Conservation (phyloP, 2,888 invertebrate genomes). For the Spisula solida region DNA sequence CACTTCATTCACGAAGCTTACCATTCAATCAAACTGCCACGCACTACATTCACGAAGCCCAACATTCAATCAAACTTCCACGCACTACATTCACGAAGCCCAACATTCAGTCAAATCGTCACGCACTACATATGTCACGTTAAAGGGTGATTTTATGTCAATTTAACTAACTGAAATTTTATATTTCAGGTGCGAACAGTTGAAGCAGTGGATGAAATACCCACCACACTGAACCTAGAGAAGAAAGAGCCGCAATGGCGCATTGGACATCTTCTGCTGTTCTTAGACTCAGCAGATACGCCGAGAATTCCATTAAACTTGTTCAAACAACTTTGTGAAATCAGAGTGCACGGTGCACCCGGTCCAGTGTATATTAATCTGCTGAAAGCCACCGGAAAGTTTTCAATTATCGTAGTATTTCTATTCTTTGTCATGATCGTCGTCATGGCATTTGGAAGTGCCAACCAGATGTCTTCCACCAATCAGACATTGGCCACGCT, state of each 20-base stretch:
- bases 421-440: constrained; percentile 85
- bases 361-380: constrained; percentile 86
- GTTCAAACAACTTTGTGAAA: constrained; percentile 84
- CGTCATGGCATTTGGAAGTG: constrained; percentile 85
- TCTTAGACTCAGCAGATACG: constrained; percentile 85
- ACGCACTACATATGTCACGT: no score
- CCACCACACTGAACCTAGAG: constrained; percentile 77
- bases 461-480: constrained; percentile 84
- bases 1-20: no score
- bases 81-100: no score
- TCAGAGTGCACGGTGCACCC: constrained; percentile 85
- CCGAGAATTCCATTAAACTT: constrained; percentile 85
- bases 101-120: no score
- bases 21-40: no score
- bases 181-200: constrained; percentile 73
- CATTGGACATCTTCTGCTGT: constrained; percentile 85
- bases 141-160: no score
- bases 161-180: no score
- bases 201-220: constrained; percentile 80
- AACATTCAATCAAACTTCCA: no score
- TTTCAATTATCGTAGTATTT: constrained; percentile 85
- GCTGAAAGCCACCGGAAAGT: constrained; percentile 83
- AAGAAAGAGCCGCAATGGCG: constrained; percentile 83
- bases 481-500: constrained; percentile 85
- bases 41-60: no score